These are phyloP conservation scores for Drosophila tristis DNA, from an alignment of 1,140 invertebrate genomes.

Conservation along the genomic window DNA sequence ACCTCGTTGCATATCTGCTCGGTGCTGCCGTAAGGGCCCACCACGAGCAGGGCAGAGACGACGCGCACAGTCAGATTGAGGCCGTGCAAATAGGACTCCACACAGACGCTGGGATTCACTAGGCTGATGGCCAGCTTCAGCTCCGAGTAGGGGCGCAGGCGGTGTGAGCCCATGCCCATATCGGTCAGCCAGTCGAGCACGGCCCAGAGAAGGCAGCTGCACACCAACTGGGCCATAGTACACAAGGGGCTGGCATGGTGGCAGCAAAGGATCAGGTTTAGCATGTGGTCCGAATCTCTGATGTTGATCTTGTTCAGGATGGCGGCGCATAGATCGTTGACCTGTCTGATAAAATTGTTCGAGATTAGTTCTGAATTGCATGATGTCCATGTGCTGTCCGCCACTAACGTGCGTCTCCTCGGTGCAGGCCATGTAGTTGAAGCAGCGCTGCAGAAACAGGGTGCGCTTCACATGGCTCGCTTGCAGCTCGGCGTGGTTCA, in stretches of 20 bases:
- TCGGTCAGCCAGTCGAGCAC: slow-evolving; percentile 54
- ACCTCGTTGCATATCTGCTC: slow-evolving; percentile 44
- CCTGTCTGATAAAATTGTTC: slow-evolving; percentile 5
- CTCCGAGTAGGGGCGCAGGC: slow-evolving; percentile 38
- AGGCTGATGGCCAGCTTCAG: slow-evolving; percentile 53
- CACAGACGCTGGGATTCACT: slow-evolving; percentile 50
- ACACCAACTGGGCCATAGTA: slow-evolving; percentile 55
- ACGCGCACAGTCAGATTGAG: slow-evolving; percentile 60
- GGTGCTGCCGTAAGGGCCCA: slow-evolving; percentile 41
- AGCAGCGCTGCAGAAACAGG: slow-evolving; percentile 55
- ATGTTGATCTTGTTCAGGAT: slow-evolving; percentile 44
- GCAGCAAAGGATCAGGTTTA: slow-evolving; percentile 55
- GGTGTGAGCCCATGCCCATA: slow-evolving; percentile 38
- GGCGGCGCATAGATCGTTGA: slow-evolving; percentile 40
- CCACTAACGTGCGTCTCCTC: slow-evolving; percentile 50
- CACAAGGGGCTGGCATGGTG: slow-evolving; percentile 45
- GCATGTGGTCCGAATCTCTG: slow-evolving; percentile 38
- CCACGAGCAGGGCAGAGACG: slow-evolving; percentile 23
- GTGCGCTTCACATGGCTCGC: slow-evolving; percentile 48
- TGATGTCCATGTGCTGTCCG: background rate
- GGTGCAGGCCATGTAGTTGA: slow-evolving; percentile 62
- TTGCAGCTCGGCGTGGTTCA: slow-evolving; percentile 43
- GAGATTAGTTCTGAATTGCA: background rate
- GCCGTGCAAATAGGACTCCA: slow-evolving; percentile 52
- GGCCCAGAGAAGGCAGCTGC: slow-evolving; percentile 56